These are phyloP conservation scores for Anguilla megastoma DNA, from an alignment of 2,797 vertebrate species.

Conservation along the genomic window DNA sequence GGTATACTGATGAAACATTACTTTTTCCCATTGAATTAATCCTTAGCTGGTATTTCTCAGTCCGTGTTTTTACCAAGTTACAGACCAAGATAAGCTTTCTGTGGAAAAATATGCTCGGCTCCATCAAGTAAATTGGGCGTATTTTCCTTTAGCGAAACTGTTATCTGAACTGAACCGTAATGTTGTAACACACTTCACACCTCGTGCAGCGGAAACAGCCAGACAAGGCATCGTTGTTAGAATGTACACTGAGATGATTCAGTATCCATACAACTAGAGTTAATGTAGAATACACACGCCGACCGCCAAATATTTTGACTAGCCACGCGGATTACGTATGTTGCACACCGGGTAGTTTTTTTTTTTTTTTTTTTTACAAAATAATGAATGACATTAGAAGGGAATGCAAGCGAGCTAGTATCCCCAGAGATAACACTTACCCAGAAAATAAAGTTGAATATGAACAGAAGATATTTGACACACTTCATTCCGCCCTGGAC, in stretches of 20 bases:
- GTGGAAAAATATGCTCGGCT: not conserved
- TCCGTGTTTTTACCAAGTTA: not conserved
- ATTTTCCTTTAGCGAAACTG: conserved; percentile 5
- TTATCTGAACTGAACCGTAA: conserved; percentile 12
- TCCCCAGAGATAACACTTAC: conserved; percentile 71
- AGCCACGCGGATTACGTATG: not conserved
- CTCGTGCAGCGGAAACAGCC: not conserved
- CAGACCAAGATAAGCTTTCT: not conserved
- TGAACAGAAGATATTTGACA: conserved; percentile 90
- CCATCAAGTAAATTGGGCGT: not conserved
- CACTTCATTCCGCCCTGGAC: conserved; percentile 87
- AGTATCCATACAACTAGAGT: not conserved
- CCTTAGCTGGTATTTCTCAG: not conserved
- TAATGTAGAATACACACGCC: not conserved
- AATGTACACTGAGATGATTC: not conserved
- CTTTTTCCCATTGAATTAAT: not conserved
- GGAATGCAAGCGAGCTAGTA: not conserved
- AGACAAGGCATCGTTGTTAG: not conserved
- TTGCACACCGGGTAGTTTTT: not conserved
- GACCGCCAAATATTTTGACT: not conserved
- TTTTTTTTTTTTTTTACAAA: not conserved
- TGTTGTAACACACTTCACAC: not conserved
- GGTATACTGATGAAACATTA: not conserved
- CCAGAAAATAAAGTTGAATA: conserved; percentile 96
- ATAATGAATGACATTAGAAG: not conserved